Evolutionary conservation across 1,140 invertebrate species (phyloP).

Genomic region (Hyposmocoma kahamanoa): DNA sequence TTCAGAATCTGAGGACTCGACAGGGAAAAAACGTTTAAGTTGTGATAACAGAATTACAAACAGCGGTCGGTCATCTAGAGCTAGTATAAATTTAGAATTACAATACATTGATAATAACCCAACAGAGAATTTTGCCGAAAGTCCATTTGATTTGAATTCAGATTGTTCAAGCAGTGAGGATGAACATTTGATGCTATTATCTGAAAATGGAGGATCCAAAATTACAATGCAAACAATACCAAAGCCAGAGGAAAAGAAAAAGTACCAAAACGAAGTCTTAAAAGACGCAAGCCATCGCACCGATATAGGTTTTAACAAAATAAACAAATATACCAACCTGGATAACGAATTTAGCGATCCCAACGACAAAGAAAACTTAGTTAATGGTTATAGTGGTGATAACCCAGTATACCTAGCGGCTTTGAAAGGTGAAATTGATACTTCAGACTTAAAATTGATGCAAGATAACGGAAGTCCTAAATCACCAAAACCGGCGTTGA

Average conservation of each 20-base stretch:
- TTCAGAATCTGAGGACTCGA: constrained; percentile 60
- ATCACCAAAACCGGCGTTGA: constrained; percentile 45
- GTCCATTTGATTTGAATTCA: constrained; percentile 51
- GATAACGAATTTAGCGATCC: constrained; percentile 64
- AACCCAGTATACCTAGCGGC: constrained; percentile 62
- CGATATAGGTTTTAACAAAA: constrained; percentile 45
- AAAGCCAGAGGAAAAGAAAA: constrained; percentile 43
- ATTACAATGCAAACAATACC: constrained; percentile 64
- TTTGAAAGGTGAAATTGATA: constrained; percentile 51
- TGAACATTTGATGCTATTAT: constrained; percentile 65
- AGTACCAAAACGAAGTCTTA: constrained; percentile 46
- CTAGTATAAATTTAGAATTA: constrained; percentile 56
- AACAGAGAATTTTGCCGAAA: constrained; percentile 32
- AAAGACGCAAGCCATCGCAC: constrained; percentile 51
- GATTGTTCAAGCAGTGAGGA: constrained; percentile 71
- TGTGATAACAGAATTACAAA: constrained; percentile 55
- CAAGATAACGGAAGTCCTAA: constrained; percentile 22
- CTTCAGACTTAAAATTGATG: constrained; percentile 33
- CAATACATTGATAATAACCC: constrained; percentile 48
- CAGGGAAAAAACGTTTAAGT: constrained; percentile 55
- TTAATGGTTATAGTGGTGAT: constrained; percentile 53
- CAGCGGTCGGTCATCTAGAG: constrained; percentile 49
- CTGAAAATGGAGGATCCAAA: constrained; percentile 64
- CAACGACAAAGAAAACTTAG: constrained; percentile 56
- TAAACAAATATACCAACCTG: constrained; percentile 58